Evolutionary conservation across 2,797 vertebrate genomes (phyloP).

Genomic region (Paratrypauchen microcephalus): DNA sequence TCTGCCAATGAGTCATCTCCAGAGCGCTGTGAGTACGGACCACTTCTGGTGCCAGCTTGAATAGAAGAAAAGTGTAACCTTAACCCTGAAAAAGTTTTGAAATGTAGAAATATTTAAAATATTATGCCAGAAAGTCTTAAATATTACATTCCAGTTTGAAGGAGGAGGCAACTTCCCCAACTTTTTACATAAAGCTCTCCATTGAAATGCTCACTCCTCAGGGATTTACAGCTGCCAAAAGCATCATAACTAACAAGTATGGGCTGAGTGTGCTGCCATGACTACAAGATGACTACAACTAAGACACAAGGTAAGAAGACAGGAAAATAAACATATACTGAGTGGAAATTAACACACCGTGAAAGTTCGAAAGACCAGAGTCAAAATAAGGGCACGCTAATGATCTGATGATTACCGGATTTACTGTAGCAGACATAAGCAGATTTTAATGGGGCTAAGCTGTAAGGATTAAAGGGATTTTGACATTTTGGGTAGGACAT

Average conservation of each 20-base stretch:
- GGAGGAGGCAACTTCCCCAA: constrained; percentile 16
- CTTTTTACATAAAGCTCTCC: constrained; percentile 46
- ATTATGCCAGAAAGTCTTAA: neutral
- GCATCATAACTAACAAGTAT: constrained; percentile 39
- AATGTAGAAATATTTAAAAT: neutral
- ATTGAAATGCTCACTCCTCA: constrained; percentile 47
- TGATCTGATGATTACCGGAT: constrained; percentile 5
- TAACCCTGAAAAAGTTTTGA: neutral
- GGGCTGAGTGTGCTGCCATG: constrained; percentile 20
- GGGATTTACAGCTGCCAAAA: constrained; percentile 43
- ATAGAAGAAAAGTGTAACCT: neutral
- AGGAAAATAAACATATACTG: constrained; percentile 31
- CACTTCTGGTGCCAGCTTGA: constrained; percentile 10
- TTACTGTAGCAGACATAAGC: constrained; percentile 6
- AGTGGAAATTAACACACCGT: constrained; percentile 25
- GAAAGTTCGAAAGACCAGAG: neutral
- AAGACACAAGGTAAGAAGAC: constrained; percentile 19
- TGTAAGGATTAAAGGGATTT: constrained; percentile 3
- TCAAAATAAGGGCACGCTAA: neutral
- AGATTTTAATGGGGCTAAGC: constrained; percentile 1
- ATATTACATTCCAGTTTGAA: constrained; percentile 16
- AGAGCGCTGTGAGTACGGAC: neutral
- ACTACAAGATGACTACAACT: constrained; percentile 38
- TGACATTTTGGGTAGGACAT: neutral
- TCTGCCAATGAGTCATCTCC: constrained; percentile 34